Percentiles rank a stretch among this genome's conserved stretches.
phyloP scores from a whole-genome alignment of 2,113 vertebrate genomes.

The Chauna torquata region DNA sequence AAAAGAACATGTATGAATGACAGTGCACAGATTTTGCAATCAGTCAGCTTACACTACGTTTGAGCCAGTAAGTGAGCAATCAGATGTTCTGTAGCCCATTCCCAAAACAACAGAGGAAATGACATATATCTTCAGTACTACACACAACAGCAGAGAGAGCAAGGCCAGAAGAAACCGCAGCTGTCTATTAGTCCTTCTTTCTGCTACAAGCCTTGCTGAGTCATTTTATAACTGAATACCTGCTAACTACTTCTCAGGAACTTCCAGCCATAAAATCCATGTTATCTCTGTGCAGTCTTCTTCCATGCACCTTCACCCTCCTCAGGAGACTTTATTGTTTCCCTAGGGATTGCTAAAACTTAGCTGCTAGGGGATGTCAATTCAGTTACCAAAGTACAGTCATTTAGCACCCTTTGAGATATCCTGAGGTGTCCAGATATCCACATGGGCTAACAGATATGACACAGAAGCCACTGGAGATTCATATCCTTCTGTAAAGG shows the following conservation, averaged over 20 bases:
- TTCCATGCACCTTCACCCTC: not conserved
- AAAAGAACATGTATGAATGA: conserved; percentile 36
- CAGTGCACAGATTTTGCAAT: not conserved
- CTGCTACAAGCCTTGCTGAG: not conserved
- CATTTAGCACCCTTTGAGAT: not conserved
- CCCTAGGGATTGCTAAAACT: not conserved
- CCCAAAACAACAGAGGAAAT: not conserved
- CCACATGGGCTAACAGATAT: not conserved
- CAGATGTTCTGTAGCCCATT: not conserved
- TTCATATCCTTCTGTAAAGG: not conserved
- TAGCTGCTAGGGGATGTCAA: not conserved
- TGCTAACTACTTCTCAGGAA: not conserved
- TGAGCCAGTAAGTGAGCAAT: conserved; percentile 31
- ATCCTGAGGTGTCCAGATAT: not conserved
- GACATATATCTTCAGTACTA: not conserved
- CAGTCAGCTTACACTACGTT: not conserved
- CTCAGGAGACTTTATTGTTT: not conserved
- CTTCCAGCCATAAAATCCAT: not conserved
- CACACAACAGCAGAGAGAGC: not conserved
- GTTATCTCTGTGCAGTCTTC: not conserved
- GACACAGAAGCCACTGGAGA: not conserved
- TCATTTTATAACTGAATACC: not conserved
- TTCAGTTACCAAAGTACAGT: not conserved
- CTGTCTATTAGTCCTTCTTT: not conserved
- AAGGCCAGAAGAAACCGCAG: not conserved